These are phyloP conservation scores for Eufriesea mexicana DNA, from an alignment of 1,140 invertebrate genomes.

Conservation along the genomic window DNA sequence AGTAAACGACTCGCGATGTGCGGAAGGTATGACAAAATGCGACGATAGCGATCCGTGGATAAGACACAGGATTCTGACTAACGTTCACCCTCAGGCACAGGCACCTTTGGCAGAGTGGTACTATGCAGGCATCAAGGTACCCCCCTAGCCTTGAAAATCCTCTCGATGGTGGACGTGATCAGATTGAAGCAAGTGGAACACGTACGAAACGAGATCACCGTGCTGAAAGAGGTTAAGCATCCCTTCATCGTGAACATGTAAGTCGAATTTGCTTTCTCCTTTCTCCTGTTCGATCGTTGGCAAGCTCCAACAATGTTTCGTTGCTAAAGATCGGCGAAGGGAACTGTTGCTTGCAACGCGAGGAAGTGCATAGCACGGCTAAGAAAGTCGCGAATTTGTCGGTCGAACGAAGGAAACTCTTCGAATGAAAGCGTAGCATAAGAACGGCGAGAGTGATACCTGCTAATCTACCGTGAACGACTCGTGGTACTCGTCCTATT, in stretches of 20 bases:
- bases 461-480: slow-evolving; percentile 1
- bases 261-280: slow-evolving; percentile 81
- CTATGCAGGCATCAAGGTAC: slow-evolving; percentile 90
- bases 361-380: neutral
- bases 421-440: slow-evolving; percentile 47
- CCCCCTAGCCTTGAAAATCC: slow-evolving; percentile 91
- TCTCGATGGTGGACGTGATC: slow-evolving; percentile 95
- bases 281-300: neutral
- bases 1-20: no score
- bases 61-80: neutral
- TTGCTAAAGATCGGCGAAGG: neutral
- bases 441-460: slow-evolving; percentile 23
- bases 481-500: slow-evolving; percentile 16
- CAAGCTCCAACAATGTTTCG: neutral
- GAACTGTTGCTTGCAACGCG: slow-evolving; percentile 2
- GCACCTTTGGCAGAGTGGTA: slow-evolving; percentile 96
- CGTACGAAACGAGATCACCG: slow-evolving; percentile 96
- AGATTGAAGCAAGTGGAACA: slow-evolving; percentile 96
- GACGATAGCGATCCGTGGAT: neutral
- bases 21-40: no score
- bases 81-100: slow-evolving; percentile 88
- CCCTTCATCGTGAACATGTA: slow-evolving; percentile 97
- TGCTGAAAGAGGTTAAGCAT: slow-evolving; percentile 93
- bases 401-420: slow-evolving; percentile 32
- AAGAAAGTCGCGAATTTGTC: slow-evolving; percentile 47